These are phyloP conservation scores for Phragmatobia fuliginosa DNA, from an alignment of 2,888 invertebrate species.

Conservation along the genomic window DNA sequence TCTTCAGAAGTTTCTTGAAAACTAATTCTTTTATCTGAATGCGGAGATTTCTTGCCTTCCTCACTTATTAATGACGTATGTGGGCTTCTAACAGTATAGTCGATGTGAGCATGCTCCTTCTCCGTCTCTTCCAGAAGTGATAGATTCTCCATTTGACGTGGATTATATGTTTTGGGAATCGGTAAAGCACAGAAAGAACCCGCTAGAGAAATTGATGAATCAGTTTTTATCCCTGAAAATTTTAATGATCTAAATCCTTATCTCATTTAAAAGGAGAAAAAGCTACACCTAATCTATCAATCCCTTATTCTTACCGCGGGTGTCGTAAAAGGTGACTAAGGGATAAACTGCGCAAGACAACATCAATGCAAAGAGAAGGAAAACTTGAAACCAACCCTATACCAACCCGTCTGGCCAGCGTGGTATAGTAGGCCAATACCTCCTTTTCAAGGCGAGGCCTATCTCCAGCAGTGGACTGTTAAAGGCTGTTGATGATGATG, in stretches of 20 bases:
- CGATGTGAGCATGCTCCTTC: conserved; percentile 46
- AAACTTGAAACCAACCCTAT: too few relatives aligned
- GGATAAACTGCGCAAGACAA: too few relatives aligned
- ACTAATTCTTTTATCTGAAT: conserved; percentile 24
- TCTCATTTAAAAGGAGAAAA: background rate
- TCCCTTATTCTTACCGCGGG: too few relatives aligned
- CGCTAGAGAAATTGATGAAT: conserved; percentile 64
- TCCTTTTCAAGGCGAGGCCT: too few relatives aligned
- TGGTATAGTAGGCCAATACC: too few relatives aligned
- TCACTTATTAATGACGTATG: conserved; percentile 28
- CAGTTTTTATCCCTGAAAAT: conserved; percentile 49
- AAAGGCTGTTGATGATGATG: too few relatives aligned
- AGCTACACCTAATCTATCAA: background rate
- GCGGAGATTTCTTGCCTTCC: conserved; percentile 4
- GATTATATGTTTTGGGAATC: conserved; percentile 56
- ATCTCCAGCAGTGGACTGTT: too few relatives aligned
- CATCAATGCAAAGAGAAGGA: too few relatives aligned
- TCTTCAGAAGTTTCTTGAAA: conserved; percentile 16
- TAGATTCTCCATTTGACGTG: conserved; percentile 34
- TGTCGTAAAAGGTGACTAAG: too few relatives aligned
- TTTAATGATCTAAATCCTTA: background rate
- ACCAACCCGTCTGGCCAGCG: too few relatives aligned
- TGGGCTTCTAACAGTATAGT: conserved; percentile 45
- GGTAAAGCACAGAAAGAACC: conserved; percentile 62
- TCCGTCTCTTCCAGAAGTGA: conserved; percentile 48